Evolutionary conservation across 2,888 invertebrate genomes (phyloP), one percentile per base, ranked within the genome.

Genomic region (Octonoba sinensis): DNA sequence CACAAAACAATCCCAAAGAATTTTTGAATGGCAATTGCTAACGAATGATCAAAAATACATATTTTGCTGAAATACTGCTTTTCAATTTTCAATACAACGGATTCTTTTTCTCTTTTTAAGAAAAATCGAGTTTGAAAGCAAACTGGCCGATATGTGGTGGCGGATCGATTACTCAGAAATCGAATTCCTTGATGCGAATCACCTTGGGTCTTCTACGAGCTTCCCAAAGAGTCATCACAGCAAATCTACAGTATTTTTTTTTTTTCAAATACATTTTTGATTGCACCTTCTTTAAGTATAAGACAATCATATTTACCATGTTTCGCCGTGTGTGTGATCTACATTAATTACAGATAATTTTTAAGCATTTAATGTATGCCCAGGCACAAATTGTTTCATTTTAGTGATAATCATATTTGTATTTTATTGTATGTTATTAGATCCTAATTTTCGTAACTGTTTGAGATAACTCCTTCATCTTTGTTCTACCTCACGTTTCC

Each of bases 101-200:
- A 54, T 54, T 54, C 2, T 54, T 20, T 2, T 54, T 12, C 4
- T 54, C 8, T 20, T 54, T 54, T 54, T 24, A 20, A 85, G 84
- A 60, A 84, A 85, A 73, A 54, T 86, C 8, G 73, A 70, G 44
- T 78, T 84, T 12, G 85, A 86, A 59, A 51, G 83, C 16, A 72
- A 83, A 47, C 56, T 86, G 18, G 79, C 77, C 8, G 86, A 86
- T 49, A 56, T 60, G 12, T 86, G 86, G 86, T 86, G 86, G 86
- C 67, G 71, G 56, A 77, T 86, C 15, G 82, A 83, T 24, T 86
- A 78, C 64, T 84, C 85, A n/a, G 85, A 85, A 11, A 49, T 85
- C 12, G 74, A 79, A 24, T 82, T 85, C 20, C 13, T 82, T 0
- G 72, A 76, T 46, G 11, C 22, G 2, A 67, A 20, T 24, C 82